Conservation (phyloP, 1,140 invertebrate species). For the Drosophila gunungcola region DNA sequence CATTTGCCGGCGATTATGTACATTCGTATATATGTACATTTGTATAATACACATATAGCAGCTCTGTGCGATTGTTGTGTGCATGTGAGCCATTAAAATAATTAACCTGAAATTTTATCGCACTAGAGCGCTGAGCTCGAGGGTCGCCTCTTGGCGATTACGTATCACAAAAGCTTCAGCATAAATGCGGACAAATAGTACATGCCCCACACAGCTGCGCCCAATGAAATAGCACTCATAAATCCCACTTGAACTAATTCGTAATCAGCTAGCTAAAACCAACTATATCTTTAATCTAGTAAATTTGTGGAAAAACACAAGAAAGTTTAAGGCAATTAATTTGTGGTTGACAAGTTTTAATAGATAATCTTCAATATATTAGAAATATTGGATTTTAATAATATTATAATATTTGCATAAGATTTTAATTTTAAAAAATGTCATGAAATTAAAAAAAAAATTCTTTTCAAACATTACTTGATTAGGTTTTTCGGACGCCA, state of each 20-base stretch:
- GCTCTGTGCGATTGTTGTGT: constrained; percentile 12
- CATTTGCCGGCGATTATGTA: constrained; percentile 28
- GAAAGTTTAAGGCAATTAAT: not conserved
- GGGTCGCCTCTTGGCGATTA: constrained; percentile 60
- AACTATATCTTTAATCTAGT: not conserved
- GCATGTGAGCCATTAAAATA: constrained; percentile 66
- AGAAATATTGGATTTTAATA: no score
- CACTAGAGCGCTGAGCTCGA: constrained; percentile 43
- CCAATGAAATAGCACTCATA: constrained; percentile 6
- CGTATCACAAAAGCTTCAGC: constrained; percentile 33
- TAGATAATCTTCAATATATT: not conserved
- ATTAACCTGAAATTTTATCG: constrained; percentile 66
- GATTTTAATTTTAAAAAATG: no score
- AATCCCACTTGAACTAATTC: constrained; percentile 7
- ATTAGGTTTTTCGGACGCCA: not conserved
- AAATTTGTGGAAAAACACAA: not conserved
- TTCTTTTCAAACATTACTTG: no score
- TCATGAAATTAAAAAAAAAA: no score
- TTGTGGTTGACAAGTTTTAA: not conserved
- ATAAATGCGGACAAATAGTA: constrained; percentile 14
- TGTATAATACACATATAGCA: not conserved
- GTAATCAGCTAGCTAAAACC: constrained; percentile 4
- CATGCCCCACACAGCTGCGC: constrained; percentile 25
- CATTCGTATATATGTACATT: constrained; percentile 1
- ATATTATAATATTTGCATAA: no score